Conservation (phyloP, 2,113 vertebrate species). For the Numida meleagris region DNA sequence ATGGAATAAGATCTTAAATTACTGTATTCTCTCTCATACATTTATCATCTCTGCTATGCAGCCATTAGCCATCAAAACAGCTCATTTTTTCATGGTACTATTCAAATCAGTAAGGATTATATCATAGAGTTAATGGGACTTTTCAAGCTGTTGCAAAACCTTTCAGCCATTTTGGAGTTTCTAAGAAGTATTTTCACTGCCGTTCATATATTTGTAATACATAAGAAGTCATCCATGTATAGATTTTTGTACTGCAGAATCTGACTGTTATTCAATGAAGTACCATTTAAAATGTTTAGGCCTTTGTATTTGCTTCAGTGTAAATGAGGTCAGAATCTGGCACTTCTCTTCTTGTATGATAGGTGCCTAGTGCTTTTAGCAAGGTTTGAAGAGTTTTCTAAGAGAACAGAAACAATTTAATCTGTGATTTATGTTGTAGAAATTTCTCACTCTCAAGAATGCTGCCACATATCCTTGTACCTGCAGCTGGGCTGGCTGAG, state of each 20-base stretch:
- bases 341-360: background rate
- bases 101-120: background rate
- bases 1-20: background rate
- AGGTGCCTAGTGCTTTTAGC: background rate
- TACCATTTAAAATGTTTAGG: background rate
- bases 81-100: background rate
- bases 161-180: slow-evolving; percentile 9
- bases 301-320: background rate
- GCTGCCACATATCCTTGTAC: background rate
- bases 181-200: background rate
- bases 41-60: background rate
- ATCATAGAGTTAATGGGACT: background rate
- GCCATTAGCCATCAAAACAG: background rate
- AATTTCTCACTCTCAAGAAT: background rate
- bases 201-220: background rate
- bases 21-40: background rate
- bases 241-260: background rate
- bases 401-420: background rate
- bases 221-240: background rate
- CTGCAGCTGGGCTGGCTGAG: background rate
- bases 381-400: background rate
- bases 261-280: background rate
- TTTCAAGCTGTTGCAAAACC: background rate
- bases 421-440: background rate
- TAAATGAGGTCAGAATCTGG: background rate